Percentiles rank a stretch among this genome's conserved stretches.
phyloP scores from a whole-genome alignment of 2,888 invertebrate genomes.

The Agapostemon virescens region DNA sequence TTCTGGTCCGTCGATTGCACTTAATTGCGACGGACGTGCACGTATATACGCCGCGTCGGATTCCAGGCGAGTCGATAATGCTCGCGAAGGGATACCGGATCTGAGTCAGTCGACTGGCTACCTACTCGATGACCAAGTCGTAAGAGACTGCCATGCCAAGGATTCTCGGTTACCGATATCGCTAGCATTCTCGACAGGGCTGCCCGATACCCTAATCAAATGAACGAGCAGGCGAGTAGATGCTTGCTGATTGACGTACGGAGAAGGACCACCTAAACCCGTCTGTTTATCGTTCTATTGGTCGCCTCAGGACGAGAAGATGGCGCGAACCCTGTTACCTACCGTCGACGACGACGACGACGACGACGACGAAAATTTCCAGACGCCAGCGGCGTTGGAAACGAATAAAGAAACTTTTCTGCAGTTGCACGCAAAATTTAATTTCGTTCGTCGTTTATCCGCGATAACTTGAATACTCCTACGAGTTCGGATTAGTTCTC shows the following conservation, averaged over 20 bases:
- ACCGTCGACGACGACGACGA: background rate
- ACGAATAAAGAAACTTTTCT: conserved; percentile 51
- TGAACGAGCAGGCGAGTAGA: conserved; percentile 9
- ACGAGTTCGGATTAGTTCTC: conserved; percentile 52
- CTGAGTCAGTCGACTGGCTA: conserved; percentile 36
- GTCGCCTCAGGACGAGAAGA: background rate
- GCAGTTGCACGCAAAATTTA: conserved; percentile 49
- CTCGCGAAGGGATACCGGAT: conserved; percentile 41
- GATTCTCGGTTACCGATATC: conserved; percentile 57
- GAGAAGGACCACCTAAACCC: background rate
- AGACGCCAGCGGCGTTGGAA: background rate
- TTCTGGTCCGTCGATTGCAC: conserved; percentile 40
- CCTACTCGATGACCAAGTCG: conserved; percentile 49
- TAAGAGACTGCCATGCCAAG: conserved; percentile 50
- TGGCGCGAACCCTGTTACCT: background rate
- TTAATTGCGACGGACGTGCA: conserved; percentile 59
- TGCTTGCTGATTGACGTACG: conserved; percentile 1
- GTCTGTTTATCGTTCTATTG: background rate
- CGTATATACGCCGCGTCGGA: conserved; percentile 16
- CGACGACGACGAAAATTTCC: conserved; percentile 10
- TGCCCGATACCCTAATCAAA: conserved; percentile 56
- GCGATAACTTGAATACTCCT: conserved; percentile 43
- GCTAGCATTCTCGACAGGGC: conserved; percentile 35
- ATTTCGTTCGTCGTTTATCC: conserved; percentile 55
- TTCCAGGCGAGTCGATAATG: conserved; percentile 58